These are phyloP conservation scores for Sarcophaga carnaria DNA, from an alignment of 2,888 invertebrate genomes.

Conservation along the genomic window DNA sequence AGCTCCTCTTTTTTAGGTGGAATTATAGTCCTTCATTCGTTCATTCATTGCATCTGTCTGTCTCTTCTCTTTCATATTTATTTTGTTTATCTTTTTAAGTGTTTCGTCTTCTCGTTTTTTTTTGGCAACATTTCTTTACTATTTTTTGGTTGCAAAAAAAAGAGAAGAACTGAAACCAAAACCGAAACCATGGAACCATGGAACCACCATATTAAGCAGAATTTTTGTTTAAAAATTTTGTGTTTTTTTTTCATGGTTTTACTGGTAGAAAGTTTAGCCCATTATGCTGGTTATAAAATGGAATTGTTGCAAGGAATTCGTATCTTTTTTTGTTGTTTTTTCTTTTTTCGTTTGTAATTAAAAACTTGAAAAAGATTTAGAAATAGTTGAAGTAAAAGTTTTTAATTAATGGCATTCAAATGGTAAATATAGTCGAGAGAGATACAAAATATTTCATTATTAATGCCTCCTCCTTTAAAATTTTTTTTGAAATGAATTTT, in stretches of 20 bases:
- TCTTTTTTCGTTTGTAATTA: constrained; percentile 24
- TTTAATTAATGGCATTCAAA: constrained; percentile 44
- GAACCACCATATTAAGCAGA: constrained; percentile 48
- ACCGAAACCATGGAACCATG: constrained; percentile 32
- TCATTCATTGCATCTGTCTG: constrained; percentile 10
- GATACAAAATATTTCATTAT: not conserved
- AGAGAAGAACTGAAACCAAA: not conserved
- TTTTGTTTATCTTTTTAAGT: constrained; percentile 72
- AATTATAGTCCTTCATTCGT: constrained; percentile 58
- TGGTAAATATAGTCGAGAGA: not conserved
- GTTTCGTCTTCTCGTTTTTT: constrained; percentile 37
- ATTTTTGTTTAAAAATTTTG: constrained; percentile 33
- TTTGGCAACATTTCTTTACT: constrained; percentile 56
- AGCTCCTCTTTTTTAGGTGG: constrained; percentile 58
- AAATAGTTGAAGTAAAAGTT: not conserved
- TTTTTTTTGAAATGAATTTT: not conserved
- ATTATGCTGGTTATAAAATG: constrained; percentile 62
- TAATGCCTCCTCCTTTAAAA: not conserved
- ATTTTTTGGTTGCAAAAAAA: constrained; percentile 24
- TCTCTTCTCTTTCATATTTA: constrained; percentile 57
- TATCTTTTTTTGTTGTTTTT: constrained; percentile 1
- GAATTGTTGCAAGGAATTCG: constrained; percentile 9
- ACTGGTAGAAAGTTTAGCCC: constrained; percentile 59
- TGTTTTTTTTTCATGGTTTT: no score
- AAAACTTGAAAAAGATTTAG: constrained; percentile 33